These are phyloP conservation scores for Onychomys leucogaster DNA, from an alignment of 2,797 vertebrate species.

Conservation along the genomic window DNA sequence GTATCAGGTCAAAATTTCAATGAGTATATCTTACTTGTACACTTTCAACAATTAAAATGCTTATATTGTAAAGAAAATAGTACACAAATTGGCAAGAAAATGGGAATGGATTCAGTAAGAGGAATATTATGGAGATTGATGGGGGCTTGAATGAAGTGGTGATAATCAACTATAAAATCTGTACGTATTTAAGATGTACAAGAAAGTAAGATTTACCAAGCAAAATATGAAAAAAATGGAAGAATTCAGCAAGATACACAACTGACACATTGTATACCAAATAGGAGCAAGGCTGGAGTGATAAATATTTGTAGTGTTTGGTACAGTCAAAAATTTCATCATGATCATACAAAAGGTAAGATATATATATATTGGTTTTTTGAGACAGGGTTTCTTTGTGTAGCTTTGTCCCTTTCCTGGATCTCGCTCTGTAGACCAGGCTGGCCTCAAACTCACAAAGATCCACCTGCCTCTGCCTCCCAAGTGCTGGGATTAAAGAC, in stretches of 20 bases:
- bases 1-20: background rate
- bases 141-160: background rate
- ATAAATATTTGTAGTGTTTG: background rate
- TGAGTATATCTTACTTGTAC: background rate
- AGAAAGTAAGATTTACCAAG: background rate
- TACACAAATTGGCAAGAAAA: background rate
- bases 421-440: too few species aligned
- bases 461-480: too few species aligned
- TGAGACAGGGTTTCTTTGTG: too few species aligned
- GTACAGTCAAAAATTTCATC: background rate
- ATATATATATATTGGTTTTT: too few species aligned
- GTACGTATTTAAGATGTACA: background rate
- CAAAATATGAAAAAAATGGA: background rate
- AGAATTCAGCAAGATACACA: background rate
- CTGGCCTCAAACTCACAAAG: too few species aligned
- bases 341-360: background rate
- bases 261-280: background rate
- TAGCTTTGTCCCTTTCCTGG: too few species aligned
- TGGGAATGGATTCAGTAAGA: background rate
- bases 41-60: background rate
- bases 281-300: background rate
- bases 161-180: background rate
- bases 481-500: too few species aligned
- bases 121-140: background rate
- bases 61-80: background rate